Base-by-base conservation (phyloP, 2,888 invertebrate species). In the Drosophila limbata region DNA sequence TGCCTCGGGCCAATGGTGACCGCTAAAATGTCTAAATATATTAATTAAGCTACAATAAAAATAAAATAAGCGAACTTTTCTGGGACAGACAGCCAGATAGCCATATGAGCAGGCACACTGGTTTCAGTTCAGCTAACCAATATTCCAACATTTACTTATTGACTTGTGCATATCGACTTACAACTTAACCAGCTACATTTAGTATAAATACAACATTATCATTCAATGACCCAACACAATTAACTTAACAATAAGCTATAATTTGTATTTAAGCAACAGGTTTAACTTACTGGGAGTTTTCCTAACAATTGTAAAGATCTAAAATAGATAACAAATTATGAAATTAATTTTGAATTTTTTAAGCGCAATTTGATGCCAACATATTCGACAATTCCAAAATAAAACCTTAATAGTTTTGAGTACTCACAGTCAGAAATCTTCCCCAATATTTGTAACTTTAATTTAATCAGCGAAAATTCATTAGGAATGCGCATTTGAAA, bases 11-110 rank as follows among this genome's bases (percentile, higher is more conserved):
- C 60, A 82, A 79, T 63, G 50, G 63, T 69, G 86, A 66, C 83
- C 83, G 88, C 86, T 79, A 77, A 81, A 77, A 57, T 79, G 66
- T 83, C 73, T 70, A 85, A 86, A 78, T 85, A 83, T 83, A 82
- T 85, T 88, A 88, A 88, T 88, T 84, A 80, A 75, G 44, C 65
- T 60, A 71, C 65, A 84, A 73, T 63, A 88, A 84, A 47, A 74
- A 42, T 19, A 60, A 75, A 74, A 45, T 61, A 70, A 66, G 51
- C 50, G 40, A 79, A 69, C 51, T 59, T 67, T 69, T 45, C 53
- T 66, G 55, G 65, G 64, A 56, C 66, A 52, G 28, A 25, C 40
- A 50, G n/a, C 39, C 40, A 21, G 37, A 15, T 9, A 28, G n/a
- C 17, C 53, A 13, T 55, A 44, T 44, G 21, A 4, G 19, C 10